Conservation (phyloP, 2,113 vertebrate genomes). For the Alethe diademata region DNA sequence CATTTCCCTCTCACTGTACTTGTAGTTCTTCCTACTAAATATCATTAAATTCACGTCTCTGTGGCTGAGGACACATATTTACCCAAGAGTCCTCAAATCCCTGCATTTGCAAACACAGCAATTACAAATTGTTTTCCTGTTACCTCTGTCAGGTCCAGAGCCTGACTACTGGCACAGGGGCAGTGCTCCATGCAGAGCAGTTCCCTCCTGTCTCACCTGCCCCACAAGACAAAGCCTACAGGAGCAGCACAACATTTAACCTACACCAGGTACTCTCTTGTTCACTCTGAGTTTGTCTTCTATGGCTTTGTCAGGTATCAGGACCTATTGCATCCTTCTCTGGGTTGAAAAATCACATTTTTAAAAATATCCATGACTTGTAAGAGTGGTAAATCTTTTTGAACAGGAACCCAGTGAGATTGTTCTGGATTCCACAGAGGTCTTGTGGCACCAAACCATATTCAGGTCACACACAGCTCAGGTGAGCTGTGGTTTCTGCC, state of each 20-base stretch:
- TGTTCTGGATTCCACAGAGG: background rate
- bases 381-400: background rate
- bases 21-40: background rate
- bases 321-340: background rate
- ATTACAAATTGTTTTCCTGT: background rate
- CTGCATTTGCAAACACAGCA: background rate
- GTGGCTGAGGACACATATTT: background rate
- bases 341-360: background rate
- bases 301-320: background rate
- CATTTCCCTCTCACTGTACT: background rate
- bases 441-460: background rate
- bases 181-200: background rate
- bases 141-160: background rate
- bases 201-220: background rate
- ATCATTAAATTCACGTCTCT: background rate
- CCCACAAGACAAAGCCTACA: background rate
- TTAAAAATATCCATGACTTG: background rate
- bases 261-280: background rate
- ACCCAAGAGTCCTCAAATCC: background rate
- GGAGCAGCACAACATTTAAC: background rate
- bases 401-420: background rate
- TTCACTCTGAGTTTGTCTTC: background rate
- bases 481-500: background rate
- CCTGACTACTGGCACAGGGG: background rate
- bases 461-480: background rate